Percentiles rank a stretch among this genome's conserved stretches.
Evolutionary conservation across 2,113 vertebrate species (phyloP).

Genomic region (Gila orcuttii): DNA sequence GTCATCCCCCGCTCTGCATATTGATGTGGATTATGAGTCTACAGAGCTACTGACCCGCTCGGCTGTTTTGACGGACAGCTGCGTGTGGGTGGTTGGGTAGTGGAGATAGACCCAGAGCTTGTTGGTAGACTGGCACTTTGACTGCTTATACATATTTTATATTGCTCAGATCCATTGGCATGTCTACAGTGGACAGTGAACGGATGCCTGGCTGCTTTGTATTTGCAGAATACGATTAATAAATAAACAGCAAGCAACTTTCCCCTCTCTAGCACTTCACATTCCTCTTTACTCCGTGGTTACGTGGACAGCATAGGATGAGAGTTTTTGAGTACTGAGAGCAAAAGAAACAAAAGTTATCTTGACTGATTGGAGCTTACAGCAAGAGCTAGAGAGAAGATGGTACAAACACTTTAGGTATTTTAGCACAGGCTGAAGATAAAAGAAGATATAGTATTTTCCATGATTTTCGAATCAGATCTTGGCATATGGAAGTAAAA

Average conservation of each 20-base stretch:
- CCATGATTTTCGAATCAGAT: not conserved
- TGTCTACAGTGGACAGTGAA: constrained; percentile 33
- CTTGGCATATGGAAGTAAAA: not conserved
- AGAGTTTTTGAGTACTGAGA: not conserved
- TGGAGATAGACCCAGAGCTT: constrained; percentile 9
- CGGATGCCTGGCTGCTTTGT: constrained; percentile 48
- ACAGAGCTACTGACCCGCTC: constrained; percentile 19
- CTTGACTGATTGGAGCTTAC: not conserved
- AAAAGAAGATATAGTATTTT: not conserved
- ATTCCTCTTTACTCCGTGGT: not conserved
- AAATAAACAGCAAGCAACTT: constrained; percentile 58
- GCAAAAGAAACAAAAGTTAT: not conserved
- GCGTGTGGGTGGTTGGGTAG: constrained; percentile 30
- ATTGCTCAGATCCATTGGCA: constrained; percentile 48
- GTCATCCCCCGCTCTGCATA: constrained; percentile 30
- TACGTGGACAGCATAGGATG: constrained; percentile 34
- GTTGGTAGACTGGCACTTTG: constrained; percentile 46
- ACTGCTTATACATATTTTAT: constrained; percentile 62
- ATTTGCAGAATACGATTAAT: constrained; percentile 55
- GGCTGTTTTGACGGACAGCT: constrained; percentile 47
- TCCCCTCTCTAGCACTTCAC: constrained; percentile 16
- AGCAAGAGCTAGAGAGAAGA: not conserved
- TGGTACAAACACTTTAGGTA: not conserved
- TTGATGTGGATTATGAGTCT: constrained; percentile 35
- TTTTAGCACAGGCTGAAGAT: not conserved